Percentiles rank a stretch among this genome's conserved stretches.
These are phyloP conservation scores for Ceratina calcarata DNA, from an alignment of 1,140 invertebrate genomes.

Conservation along the genomic window DNA sequence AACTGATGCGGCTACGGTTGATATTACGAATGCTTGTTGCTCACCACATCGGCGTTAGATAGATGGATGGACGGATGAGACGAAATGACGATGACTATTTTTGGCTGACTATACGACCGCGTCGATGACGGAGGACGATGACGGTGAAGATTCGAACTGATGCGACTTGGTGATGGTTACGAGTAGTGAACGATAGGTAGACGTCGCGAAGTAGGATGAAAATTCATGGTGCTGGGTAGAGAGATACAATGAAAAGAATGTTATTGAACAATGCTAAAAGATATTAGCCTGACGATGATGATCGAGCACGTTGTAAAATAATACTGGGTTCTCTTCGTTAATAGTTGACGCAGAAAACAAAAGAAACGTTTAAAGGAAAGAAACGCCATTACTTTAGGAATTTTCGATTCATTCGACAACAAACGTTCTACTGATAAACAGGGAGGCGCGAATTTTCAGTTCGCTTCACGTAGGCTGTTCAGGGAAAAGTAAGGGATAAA, in stretches of 20 bases:
- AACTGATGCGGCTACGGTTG: neutral
- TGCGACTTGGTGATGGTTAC: conserved; percentile 2
- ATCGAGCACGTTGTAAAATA: neutral
- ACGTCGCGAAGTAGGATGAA: conserved; percentile 8
- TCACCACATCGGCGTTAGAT: conserved; percentile 15
- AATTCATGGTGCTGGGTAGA: conserved; percentile 15
- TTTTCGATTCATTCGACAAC: neutral
- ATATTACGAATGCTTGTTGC: conserved; percentile 13
- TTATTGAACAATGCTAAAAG: conserved; percentile 7
- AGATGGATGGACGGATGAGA: conserved; percentile 3
- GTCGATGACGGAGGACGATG: conserved; percentile 21
- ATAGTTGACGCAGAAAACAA: too few species aligned
- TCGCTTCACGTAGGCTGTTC: conserved; percentile 25
- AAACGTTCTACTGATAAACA: neutral
- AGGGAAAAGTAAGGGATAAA: conserved; percentile 20
- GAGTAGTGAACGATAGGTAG: conserved; percentile 18
- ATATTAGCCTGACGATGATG: conserved; percentile 4
- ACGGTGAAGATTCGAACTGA: conserved; percentile 1
- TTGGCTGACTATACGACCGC: conserved; percentile 16
- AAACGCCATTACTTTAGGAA: too few species aligned
- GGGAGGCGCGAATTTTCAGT: neutral
- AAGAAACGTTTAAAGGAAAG: too few species aligned
- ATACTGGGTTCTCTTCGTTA: too few species aligned
- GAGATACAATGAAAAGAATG: conserved; percentile 17
- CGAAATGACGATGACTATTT: conserved; percentile 19